phyloP scores from a whole-genome alignment of 1,140 invertebrate genomes.

The Micrasema longulum region DNA sequence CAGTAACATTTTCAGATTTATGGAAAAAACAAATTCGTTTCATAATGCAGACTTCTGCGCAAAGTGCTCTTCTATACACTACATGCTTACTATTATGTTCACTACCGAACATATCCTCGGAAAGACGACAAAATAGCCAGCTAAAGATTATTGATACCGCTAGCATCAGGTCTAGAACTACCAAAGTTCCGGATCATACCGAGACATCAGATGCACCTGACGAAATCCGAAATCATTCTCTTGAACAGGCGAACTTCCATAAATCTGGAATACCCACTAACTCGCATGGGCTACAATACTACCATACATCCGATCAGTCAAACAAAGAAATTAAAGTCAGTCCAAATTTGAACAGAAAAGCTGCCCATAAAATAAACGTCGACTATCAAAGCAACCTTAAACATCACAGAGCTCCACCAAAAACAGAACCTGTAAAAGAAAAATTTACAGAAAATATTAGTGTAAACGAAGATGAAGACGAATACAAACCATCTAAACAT shows the following conservation, averaged over 20 bases:
- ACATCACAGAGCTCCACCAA: not conserved
- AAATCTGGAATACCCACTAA: constrained; percentile 62
- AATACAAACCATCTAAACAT: constrained; percentile 63
- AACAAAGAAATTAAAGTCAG: no score
- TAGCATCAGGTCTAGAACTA: constrained; percentile 7
- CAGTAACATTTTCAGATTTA: not conserved
- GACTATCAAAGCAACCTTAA: constrained; percentile 32
- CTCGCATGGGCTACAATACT: constrained; percentile 65
- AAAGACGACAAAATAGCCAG: constrained; percentile 7
- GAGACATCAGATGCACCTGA: not conserved
- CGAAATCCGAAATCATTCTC: not conserved
- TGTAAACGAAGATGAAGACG: constrained; percentile 57
- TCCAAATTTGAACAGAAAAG: constrained; percentile 26
- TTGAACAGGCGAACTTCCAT: constrained; percentile 3
- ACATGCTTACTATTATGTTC: constrained; percentile 7
- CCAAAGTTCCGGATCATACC: constrained; percentile 3
- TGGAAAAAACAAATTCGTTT: not conserved
- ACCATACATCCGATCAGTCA: constrained; percentile 6
- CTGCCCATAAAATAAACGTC: constrained; percentile 41
- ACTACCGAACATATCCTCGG: not conserved
- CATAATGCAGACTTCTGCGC: constrained; percentile 10
- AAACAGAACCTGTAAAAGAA: not conserved
- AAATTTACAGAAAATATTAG: constrained; percentile 54
- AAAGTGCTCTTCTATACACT: not conserved
- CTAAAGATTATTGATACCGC: constrained; percentile 1